Conservation (phyloP, 2,113 vertebrate species). For the Pithys albifrons region DNA sequence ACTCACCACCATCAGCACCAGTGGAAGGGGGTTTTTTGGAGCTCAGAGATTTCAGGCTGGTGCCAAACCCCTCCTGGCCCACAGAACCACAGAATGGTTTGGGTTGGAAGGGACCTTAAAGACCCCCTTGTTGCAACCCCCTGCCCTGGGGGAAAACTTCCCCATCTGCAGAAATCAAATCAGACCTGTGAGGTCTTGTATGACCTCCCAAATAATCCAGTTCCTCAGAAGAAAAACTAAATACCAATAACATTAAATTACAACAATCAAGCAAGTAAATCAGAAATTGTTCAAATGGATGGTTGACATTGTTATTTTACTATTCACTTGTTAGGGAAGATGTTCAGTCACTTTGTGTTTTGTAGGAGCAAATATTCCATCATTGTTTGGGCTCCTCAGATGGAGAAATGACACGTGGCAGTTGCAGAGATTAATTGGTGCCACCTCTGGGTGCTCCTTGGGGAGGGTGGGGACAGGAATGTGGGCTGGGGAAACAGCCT, state of each 20-base stretch:
- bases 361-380: background rate
- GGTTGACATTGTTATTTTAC: background rate
- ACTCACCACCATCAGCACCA: rapidly evolving
- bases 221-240: background rate
- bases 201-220: background rate
- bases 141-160: background rate
- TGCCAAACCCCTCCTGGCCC: background rate
- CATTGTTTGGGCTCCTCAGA: background rate
- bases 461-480: background rate
- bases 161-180: background rate
- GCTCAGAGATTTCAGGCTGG: background rate
- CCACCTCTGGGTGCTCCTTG: background rate
- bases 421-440: background rate
- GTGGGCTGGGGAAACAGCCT: background rate
- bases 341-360: rapidly evolving
- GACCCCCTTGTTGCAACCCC: background rate
- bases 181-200: background rate
- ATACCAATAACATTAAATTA: background rate
- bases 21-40: background rate
- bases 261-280: background rate
- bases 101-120: background rate
- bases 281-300: background rate
- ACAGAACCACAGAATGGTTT: background rate
- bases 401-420: background rate
- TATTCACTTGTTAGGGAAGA: background rate